A percentile compares a stretch with the other conserved stretches of the same genome.
These are phyloP conservation scores for Esox masquinongy DNA, from an alignment of 2,797 vertebrate genomes.

Conservation along the genomic window DNA sequence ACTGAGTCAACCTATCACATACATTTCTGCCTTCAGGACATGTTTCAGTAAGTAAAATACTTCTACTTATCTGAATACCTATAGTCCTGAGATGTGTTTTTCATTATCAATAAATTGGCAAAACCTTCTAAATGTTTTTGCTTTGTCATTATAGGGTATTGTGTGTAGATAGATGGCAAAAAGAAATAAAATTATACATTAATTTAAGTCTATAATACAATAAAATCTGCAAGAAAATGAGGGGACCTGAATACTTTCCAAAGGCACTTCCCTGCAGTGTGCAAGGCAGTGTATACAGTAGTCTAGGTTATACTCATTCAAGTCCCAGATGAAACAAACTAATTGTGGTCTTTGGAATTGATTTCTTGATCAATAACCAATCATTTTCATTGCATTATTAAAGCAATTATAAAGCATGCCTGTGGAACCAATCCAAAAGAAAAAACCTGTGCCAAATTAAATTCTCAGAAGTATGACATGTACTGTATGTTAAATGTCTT, in stretches of 20 bases:
- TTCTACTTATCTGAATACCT: too few relatives aligned
- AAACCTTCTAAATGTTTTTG: neutral
- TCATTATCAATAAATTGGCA: too few relatives aligned
- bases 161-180: neutral
- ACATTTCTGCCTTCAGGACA: too few relatives aligned
- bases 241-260: slow-evolving; percentile 13
- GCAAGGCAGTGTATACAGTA: slow-evolving; percentile 25
- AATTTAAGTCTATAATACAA: slow-evolving; percentile 16
- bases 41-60: too few relatives aligned
- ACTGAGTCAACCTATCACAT: too few relatives aligned
- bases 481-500: slow-evolving; percentile 55
- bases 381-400: slow-evolving; percentile 76
- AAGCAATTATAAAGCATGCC: slow-evolving; percentile 61
- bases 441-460: slow-evolving; percentile 18
- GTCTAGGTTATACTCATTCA: slow-evolving; percentile 8
- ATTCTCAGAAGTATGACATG: slow-evolving; percentile 62
- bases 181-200: slow-evolving; percentile 25
- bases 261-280: neutral
- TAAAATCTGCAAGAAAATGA: slow-evolving; percentile 7
- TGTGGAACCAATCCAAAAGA: slow-evolving; percentile 24
- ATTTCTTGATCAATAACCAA: slow-evolving; percentile 78
- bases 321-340: slow-evolving; percentile 54
- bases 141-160: too few relatives aligned
- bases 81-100: too few relatives aligned
- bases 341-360: slow-evolving; percentile 74